Percentiles rank a stretch among this genome's conserved stretches.
These are phyloP conservation scores for Chaetodon trifascialis DNA, from an alignment of 2,113 vertebrate species.

Conservation along the genomic window DNA sequence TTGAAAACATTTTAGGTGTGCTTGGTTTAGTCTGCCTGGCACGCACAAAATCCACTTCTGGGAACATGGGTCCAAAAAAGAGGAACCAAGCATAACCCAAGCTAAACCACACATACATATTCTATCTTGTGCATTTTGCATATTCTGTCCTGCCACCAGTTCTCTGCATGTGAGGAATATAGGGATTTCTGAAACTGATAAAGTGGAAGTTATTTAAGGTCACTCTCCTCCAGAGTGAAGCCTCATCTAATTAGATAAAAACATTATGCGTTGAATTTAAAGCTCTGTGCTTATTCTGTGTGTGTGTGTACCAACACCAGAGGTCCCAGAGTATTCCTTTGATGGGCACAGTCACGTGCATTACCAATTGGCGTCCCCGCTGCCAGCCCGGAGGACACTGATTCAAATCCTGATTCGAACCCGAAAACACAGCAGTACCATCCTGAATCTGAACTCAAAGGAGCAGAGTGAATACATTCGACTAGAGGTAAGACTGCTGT, in stretches of 20 bases:
- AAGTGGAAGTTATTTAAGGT: conserved; percentile 16
- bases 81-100: conserved; percentile 25
- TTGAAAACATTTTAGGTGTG: conserved; percentile 46
- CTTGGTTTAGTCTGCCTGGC: conserved; percentile 41
- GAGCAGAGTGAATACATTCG: conserved; percentile 87
- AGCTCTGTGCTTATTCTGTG: conserved; percentile 25
- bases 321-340: conserved; percentile 86
- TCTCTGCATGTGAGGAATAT: background rate
- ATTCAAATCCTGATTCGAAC: conserved; percentile 88
- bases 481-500: conserved; percentile 85
- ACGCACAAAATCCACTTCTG: conserved; percentile 40
- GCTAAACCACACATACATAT: conserved; percentile 52
- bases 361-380: conserved; percentile 80
- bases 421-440: conserved; percentile 85
- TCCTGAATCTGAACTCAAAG: conserved; percentile 85
- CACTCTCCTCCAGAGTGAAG: background rate
- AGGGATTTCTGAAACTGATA: background rate
- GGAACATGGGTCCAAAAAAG: conserved; percentile 29
- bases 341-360: conserved; percentile 86
- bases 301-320: conserved; percentile 63
- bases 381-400: conserved; percentile 83
- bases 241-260: background rate
- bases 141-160: conserved; percentile 25
- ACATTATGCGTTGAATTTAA: background rate
- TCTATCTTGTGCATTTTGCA: conserved; percentile 40